These are phyloP conservation scores for Rhynchomys soricoides DNA, from an alignment of 2,113 vertebrate genomes.

Conservation along the genomic window DNA sequence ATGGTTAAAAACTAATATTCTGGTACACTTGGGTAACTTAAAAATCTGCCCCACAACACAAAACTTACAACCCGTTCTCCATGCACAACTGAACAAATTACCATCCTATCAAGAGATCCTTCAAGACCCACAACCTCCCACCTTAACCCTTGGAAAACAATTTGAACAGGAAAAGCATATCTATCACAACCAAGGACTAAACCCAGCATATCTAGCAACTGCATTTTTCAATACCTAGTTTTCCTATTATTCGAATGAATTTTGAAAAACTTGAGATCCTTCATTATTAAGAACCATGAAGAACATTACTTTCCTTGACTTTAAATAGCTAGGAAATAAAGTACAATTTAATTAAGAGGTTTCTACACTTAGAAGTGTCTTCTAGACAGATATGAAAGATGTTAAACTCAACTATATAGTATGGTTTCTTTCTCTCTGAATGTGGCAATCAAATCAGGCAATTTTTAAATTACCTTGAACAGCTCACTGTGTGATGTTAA, in stretches of 20 bases:
- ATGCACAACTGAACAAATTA: neutral
- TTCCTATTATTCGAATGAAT: slow-evolving; percentile 34
- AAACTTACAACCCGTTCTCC: neutral
- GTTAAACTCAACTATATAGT: slow-evolving; percentile 6
- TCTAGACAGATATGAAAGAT: slow-evolving; percentile 50
- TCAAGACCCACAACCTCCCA: neutral
- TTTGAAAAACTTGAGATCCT: neutral
- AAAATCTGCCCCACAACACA: neutral
- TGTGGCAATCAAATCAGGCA: slow-evolving; percentile 55
- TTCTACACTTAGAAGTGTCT: slow-evolving; percentile 32
- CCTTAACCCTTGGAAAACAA: slow-evolving; percentile 41
- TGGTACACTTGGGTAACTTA: neutral
- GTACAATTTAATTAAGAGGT: slow-evolving; percentile 31
- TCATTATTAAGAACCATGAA: neutral
- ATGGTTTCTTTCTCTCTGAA: slow-evolving; percentile 46
- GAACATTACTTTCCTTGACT: slow-evolving; percentile 33
- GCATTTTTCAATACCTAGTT: neutral
- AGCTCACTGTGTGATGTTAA: slow-evolving; percentile 27
- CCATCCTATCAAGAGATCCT: neutral
- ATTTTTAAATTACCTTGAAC: slow-evolving; percentile 58
- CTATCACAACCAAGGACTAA: neutral
- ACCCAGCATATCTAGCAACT: neutral
- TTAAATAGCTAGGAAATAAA: slow-evolving; percentile 22
- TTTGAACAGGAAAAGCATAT: neutral
- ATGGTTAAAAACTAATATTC: slow-evolving; percentile 4